A percentile compares a stretch with the other conserved stretches of the same genome.
Conservation (phyloP, 2,113 vertebrate species). For the Theristicus caerulescens region DNA sequence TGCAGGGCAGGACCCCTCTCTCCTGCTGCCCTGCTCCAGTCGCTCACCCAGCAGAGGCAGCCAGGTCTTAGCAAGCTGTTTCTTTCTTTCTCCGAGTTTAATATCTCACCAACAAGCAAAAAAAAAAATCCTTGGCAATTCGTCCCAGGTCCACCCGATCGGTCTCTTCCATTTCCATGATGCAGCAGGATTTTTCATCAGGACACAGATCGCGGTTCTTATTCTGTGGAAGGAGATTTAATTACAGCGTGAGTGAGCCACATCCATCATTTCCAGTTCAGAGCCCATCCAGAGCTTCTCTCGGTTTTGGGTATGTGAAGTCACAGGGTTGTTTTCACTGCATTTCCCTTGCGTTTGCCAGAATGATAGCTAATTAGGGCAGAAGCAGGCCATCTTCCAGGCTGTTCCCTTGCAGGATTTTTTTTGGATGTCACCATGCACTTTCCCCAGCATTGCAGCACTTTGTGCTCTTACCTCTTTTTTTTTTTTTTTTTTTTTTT, state of each 20-base stretch:
- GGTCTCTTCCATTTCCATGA: constrained; percentile 43
- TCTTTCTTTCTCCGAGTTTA: background rate
- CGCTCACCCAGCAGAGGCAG: background rate
- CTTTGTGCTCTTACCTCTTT: background rate
- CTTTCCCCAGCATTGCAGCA: background rate
- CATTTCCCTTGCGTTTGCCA: background rate
- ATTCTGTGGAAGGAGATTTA: constrained; percentile 57
- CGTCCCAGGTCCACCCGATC: background rate
- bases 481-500: background rate
- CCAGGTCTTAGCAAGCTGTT: background rate
- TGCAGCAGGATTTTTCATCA: constrained; percentile 14
- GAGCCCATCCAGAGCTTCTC: constrained; percentile 21
- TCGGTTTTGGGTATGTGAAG: background rate
- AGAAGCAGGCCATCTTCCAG: background rate
- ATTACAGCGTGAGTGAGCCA: constrained; percentile 41
- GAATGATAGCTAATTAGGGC: background rate
- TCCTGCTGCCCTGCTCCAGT: background rate
- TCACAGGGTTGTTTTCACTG: background rate
- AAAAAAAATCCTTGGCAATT: background rate
- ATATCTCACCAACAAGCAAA: background rate
- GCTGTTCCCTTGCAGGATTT: background rate
- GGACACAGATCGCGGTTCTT: constrained; percentile 37
- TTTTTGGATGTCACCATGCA: background rate
- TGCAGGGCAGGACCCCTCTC: background rate
- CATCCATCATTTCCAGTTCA: constrained; percentile 66